A percentile compares a stretch with the other conserved stretches of the same genome.
These are phyloP conservation scores for Chloropsis cyanopogon DNA, from an alignment of 2,113 vertebrate species.

Conservation along the genomic window DNA sequence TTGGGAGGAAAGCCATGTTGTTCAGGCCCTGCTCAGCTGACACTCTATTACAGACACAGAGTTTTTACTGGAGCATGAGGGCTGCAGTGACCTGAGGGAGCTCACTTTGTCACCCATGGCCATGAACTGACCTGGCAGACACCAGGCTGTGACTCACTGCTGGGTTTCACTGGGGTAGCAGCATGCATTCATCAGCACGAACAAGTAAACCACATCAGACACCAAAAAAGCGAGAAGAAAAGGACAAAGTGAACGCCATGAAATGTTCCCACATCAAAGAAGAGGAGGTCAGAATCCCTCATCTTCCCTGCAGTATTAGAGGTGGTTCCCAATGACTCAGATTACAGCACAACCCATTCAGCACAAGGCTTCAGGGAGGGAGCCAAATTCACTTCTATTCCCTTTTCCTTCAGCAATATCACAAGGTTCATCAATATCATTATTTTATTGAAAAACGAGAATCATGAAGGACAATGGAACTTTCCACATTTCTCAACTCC, in stretches of 20 bases:
- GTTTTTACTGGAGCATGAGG: background rate
- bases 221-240: background rate
- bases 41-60: background rate
- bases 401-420: background rate
- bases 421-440: background rate
- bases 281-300: background rate
- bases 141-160: background rate
- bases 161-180: background rate
- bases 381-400: background rate
- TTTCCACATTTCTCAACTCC: background rate
- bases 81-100: background rate
- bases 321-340: background rate
- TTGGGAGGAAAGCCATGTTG: background rate
- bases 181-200: background rate
- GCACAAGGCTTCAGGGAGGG: background rate
- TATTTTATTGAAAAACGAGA: background rate
- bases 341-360: background rate
- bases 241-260: background rate
- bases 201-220: background rate
- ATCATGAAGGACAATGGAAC: background rate
- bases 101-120: fast-evolving
- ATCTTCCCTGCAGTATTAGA: background rate
- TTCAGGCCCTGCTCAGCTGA: background rate
- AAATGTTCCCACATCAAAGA: background rate
- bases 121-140: background rate